Evolutionary conservation across 2,113 vertebrate genomes (phyloP).

Genomic region (Chaenocephalus aceratus): DNA sequence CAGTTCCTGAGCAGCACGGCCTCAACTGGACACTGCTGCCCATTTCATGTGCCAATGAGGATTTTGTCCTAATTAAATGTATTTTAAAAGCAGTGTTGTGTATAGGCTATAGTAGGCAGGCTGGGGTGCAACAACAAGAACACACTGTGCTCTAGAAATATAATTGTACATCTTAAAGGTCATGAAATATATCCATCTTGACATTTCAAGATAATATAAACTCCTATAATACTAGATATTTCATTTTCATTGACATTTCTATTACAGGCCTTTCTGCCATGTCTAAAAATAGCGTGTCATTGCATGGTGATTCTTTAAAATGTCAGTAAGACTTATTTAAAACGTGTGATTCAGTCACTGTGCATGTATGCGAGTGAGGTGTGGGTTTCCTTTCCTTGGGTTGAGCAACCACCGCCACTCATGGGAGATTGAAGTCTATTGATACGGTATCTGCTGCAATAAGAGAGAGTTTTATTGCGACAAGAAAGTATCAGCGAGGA

Average conservation of each 20-base stretch:
- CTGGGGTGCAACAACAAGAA: background rate
- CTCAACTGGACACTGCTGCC: slow-evolving; percentile 12
- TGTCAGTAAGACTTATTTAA: slow-evolving; percentile 12
- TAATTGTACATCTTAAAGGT: too few relatives aligned
- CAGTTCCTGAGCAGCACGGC: slow-evolving; percentile 35
- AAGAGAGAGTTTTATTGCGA: slow-evolving; percentile 68
- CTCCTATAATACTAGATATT: background rate
- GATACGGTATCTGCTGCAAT: slow-evolving; percentile 56
- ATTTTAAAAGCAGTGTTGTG: background rate
- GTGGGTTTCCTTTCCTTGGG: background rate
- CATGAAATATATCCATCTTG: background rate
- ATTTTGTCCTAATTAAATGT: slow-evolving; percentile 1
- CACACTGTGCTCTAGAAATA: background rate
- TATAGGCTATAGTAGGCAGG: background rate
- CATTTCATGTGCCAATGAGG: slow-evolving; percentile 16
- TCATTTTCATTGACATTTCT: background rate
- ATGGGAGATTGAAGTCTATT: slow-evolving; percentile 29
- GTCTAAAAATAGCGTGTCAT: slow-evolving; percentile 56
- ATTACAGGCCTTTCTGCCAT: slow-evolving; percentile 14
- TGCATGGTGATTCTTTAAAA: slow-evolving; percentile 35
- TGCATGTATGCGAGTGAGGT: background rate
- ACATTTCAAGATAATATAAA: background rate
- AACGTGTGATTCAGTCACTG: background rate
- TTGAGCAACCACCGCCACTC: background rate
- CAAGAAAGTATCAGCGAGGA: slow-evolving; percentile 60